A percentile compares a stretch with the other conserved stretches of the same genome.
Conservation (phyloP, 2,797 vertebrate genomes). For the Ammospiza maritima region DNA sequence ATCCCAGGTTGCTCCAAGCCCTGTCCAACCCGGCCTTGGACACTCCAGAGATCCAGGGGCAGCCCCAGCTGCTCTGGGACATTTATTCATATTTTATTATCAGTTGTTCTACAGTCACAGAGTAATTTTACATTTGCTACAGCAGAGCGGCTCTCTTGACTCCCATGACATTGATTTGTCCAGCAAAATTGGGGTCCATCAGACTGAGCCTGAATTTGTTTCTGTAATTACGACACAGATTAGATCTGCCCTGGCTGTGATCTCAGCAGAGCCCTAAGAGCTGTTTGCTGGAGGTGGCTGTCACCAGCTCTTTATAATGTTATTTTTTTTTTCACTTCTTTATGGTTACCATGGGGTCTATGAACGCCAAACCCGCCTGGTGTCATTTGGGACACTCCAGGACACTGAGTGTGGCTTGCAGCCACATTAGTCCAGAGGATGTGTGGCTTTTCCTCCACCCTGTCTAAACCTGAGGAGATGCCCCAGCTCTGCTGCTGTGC, state of each 20-base stretch:
- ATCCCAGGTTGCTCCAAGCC: fast-evolving
- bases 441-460: not conserved
- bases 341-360: not conserved
- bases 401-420: not conserved
- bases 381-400: not conserved
- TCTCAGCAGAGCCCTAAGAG: not conserved
- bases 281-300: not conserved
- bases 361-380: no score
- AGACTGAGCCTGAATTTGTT: not conserved
- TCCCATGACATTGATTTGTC: not conserved
- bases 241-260: not conserved
- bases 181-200: not conserved
- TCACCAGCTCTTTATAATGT: not conserved
- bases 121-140: not conserved
- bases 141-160: not conserved
- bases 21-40: fast-evolving
- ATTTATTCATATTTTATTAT: not conserved
- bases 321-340: not conserved
- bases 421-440: fast-evolving
- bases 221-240: not conserved
- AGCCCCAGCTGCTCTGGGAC: not conserved
- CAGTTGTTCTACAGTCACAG: not conserved
- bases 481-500: not conserved
- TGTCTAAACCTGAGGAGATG: not conserved
- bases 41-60: no score